Base-by-base conservation (phyloP, 2,113 vertebrate genomes). In the Procapra przewalskii region DNA sequence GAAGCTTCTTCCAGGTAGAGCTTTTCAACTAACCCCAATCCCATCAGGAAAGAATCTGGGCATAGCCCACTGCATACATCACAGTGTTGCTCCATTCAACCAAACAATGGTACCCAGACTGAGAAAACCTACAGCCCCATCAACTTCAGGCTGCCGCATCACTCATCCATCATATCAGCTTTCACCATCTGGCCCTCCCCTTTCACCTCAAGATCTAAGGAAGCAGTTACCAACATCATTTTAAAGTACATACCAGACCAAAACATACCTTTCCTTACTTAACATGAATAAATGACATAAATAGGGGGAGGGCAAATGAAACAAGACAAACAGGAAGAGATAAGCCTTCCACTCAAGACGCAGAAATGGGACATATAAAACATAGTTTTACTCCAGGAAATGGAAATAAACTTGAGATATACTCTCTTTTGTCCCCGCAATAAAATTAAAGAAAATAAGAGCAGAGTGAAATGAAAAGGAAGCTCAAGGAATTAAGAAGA, bases 381-480 rank as follows among this genome's bases (percentile, higher is more conserved):
- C 77, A 52, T 0, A 45, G 55, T 29, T 57, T 84, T 40, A 67
- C 86, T 67, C 17, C 5, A 50, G 48, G 45, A 95, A 97, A 50
- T 17, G 7, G 62, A 54, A 64, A 86, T 57, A 11, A 45, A 83
- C 77, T 60, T 80, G 15, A 95, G 60, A 90, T 62, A 55, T 6
- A 15, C 3, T 85, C 40, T 75, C 50, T 48, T 90, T 15, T 89
- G 55, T 16, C 31, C 13, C 11, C 29, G 55, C 92, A 92, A 43
- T 29, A 81, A 92, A 92, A 82, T 29, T 57, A 83, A 81, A 84
- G 54, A 86, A 55, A 50, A 59, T 7, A 50, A 95, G 60, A 77
- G 71, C 43, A 79, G 17, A 95, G 23, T 55, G 14, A 82, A 90
- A 83, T 1, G 45, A 71, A 97, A 92, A 83, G 48, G 60, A 81